Conservation (phyloP, 2,113 vertebrate genomes). For the Eptesicus fuscus region DNA sequence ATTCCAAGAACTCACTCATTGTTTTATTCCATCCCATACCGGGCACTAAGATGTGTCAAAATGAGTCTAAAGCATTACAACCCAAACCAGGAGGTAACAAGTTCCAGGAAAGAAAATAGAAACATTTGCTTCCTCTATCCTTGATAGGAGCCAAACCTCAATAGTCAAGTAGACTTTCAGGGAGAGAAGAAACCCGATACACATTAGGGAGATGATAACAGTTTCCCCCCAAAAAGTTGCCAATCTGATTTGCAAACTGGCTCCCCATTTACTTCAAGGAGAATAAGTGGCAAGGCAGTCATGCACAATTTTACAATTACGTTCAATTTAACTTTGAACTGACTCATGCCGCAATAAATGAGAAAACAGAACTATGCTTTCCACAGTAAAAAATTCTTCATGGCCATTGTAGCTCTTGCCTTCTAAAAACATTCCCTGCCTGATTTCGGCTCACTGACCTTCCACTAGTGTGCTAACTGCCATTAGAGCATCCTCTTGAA, state of each 20-base stretch:
- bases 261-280: not conserved
- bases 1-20: not conserved
- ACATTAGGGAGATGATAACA: not conserved
- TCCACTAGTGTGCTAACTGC: conserved; percentile 97
- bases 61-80: not conserved
- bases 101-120: not conserved
- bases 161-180: not conserved
- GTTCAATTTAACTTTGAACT: not conserved
- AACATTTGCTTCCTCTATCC: not conserved
- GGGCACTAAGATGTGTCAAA: not conserved
- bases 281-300: not conserved
- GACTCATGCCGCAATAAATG: not conserved
- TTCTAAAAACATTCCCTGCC: not conserved
- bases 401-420: not conserved
- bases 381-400: not conserved
- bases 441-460: conserved; percentile 80
- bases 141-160: not conserved
- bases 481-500: conserved; percentile 98
- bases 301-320: not conserved
- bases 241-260: not conserved
- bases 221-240: too few species aligned
- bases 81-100: not conserved
- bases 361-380: not conserved
- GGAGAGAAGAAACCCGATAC: not conserved
- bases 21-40: not conserved